A percentile compares a stretch with the other conserved stretches of the same genome.
Conservation (phyloP, 2,797 vertebrate species). For the Urosaurus nigricauda region DNA sequence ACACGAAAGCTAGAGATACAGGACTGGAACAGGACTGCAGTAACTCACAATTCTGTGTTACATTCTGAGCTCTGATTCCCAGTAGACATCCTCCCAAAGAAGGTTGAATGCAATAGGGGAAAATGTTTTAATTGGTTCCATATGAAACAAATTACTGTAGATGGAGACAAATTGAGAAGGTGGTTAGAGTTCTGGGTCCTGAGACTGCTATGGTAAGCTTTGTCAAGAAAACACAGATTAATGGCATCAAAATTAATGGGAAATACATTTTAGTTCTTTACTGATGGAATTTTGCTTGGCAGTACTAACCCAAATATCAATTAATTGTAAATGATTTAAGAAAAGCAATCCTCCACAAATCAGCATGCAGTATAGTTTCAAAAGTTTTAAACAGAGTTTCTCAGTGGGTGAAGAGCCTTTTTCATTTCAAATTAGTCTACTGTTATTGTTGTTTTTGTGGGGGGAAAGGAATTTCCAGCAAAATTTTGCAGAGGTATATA, state of each 20-base stretch:
- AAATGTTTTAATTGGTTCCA: conserved; percentile 29
- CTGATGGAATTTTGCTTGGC: conserved; percentile 45
- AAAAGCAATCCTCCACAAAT: conserved; percentile 47
- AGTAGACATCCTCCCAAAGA: conserved; percentile 53
- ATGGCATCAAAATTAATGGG: conserved; percentile 26
- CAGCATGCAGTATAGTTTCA: conserved; percentile 50
- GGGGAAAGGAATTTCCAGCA: conserved; percentile 56
- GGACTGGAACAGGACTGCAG: conserved; percentile 12
- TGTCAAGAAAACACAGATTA: conserved; percentile 46
- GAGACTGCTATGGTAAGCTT: conserved; percentile 51
- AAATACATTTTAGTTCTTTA: conserved; percentile 45
- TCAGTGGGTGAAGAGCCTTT: conserved; percentile 61
- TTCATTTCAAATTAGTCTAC: conserved; percentile 55
- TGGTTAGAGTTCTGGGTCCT: conserved; percentile 37
- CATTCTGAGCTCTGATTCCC: conserved; percentile 37
- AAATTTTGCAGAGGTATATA: fast-evolving
- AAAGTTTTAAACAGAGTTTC: conserved; percentile 4
- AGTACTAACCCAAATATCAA: conserved; percentile 48
- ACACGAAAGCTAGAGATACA: not conserved
- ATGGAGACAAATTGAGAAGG: conserved; percentile 40
- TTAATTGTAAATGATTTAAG: conserved; percentile 56
- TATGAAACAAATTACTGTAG: conserved; percentile 63
- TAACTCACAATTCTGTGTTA: conserved; percentile 24
- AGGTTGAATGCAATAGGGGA: conserved; percentile 38
- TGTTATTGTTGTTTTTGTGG: conserved; percentile 32